Evolutionary conservation across 1,140 invertebrate species (phyloP).

Genomic region (Oryzaephilus surinamensis): DNA sequence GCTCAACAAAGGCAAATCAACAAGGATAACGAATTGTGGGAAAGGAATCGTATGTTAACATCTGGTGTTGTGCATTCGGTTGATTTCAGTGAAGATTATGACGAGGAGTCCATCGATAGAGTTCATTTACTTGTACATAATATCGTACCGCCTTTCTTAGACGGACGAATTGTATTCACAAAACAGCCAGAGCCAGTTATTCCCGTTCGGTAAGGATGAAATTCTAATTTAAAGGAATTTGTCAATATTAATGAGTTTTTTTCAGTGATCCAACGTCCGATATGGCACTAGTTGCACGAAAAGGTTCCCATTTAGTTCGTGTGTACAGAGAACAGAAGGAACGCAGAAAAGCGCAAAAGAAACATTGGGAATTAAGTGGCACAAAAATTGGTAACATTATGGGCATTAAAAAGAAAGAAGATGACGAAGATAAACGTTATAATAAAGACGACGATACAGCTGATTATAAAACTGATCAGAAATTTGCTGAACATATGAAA

Average conservation of each 20-base stretch:
- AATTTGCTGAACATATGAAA: conserved; percentile 93
- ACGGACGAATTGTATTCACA: conserved; percentile 97
- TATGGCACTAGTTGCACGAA: conserved; percentile 94
- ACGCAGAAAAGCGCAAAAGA: conserved; percentile 89
- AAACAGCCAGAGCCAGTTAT: conserved; percentile 97
- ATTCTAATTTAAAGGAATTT: background rate
- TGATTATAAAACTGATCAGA: conserved; percentile 80
- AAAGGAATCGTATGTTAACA: conserved; percentile 94
- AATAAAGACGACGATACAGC: conserved; percentile 49
- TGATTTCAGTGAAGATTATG: conserved; percentile 86
- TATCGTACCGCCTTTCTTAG: conserved; percentile 96
- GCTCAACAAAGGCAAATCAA: conserved; percentile 91
- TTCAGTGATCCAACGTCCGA: conserved; percentile 89
- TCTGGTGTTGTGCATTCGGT: conserved; percentile 91
- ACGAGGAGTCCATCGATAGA: conserved; percentile 81
- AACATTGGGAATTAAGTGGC: conserved; percentile 97
- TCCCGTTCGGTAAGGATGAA: conserved; percentile 56
- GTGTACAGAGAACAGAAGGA: conserved; percentile 94
- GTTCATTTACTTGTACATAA: conserved; percentile 97
- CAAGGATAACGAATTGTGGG: conserved; percentile 98
- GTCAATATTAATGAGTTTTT: conserved; percentile 8
- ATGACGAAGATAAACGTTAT: conserved; percentile 55
- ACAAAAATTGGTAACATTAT: conserved; percentile 96
- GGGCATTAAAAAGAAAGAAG: conserved; percentile 79
- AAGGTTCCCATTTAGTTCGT: conserved; percentile 85